phyloP scores from a whole-genome alignment of 2,888 invertebrate genomes.

The Syrista parreyssii region DNA sequence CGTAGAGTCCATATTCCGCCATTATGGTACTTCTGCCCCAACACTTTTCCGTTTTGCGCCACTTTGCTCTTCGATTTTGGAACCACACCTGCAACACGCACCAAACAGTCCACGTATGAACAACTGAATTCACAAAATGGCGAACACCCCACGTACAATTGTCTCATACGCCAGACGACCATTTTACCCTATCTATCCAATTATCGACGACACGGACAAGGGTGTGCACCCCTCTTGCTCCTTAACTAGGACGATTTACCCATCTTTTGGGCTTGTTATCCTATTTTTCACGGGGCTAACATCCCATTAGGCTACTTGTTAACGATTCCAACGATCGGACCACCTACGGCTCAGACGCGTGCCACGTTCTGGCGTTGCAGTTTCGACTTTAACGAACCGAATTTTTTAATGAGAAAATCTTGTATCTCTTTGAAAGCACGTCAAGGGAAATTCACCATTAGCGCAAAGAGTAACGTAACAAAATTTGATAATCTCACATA shows the following conservation, averaged over 20 bases:
- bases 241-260: background rate
- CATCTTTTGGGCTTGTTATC: conserved; percentile 31
- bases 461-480: background rate
- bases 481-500: background rate
- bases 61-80: conserved; percentile 97
- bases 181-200: conserved; percentile 22
- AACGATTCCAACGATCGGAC: conserved; percentile 48
- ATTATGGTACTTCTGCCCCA: conserved; percentile 99
- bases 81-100: conserved; percentile 91
- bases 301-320: conserved; percentile 54
- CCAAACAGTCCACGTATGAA: background rate
- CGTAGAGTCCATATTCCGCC: conserved; percentile 99
- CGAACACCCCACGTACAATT: conserved; percentile 9
- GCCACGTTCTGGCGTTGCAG: conserved; percentile 35
- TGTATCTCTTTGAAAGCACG: background rate
- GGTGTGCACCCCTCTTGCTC: conserved; percentile 5
- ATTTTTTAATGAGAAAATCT: conserved; percentile 20
- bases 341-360: conserved; percentile 55
- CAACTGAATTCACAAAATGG: background rate
- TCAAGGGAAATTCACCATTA: background rate
- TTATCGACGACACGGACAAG: conserved; percentile 22
- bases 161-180: background rate
- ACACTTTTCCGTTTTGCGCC: conserved; percentile 99
- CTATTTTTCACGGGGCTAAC: conserved; percentile 43
- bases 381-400: conserved; percentile 52